phyloP scores from a whole-genome alignment of 2,797 vertebrate species.

The Astyanax mexicanus region DNA sequence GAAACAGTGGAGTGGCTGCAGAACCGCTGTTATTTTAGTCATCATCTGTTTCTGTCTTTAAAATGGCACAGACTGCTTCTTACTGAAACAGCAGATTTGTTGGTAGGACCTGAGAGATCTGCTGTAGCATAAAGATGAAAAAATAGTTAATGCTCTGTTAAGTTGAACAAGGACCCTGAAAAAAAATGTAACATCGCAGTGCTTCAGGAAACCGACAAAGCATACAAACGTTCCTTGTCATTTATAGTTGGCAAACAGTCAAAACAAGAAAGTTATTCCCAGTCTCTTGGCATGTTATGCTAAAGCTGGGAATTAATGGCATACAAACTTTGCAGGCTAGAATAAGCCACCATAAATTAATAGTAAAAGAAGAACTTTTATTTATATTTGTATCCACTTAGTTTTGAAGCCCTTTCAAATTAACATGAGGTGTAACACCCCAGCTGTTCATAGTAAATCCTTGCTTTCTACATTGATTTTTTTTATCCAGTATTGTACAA shows the following conservation, averaged over 20 bases:
- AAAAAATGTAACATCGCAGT: slow-evolving; percentile 34
- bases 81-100: background rate
- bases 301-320: background rate
- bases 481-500: background rate
- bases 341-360: background rate
- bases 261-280: background rate
- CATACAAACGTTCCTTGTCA: slow-evolving; percentile 18
- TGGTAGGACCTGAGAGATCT: slow-evolving; percentile 24
- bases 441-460: no score
- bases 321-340: slow-evolving; percentile 1
- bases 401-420: background rate
- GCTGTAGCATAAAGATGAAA: background rate
- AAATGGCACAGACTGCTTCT: slow-evolving; percentile 3
- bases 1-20: slow-evolving; percentile 18
- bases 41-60: slow-evolving; percentile 27
- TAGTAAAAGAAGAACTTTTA: background rate
- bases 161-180: slow-evolving; percentile 4
- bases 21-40: slow-evolving; percentile 31
- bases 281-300: background rate
- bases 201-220: slow-evolving; percentile 41
- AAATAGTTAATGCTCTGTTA: no score
- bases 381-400: background rate
- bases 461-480: background rate
- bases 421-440: background rate
- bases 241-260: slow-evolving; percentile 6